These are phyloP conservation scores for Rotaria magnacalcarata DNA, from an alignment of 2,888 invertebrate species.

Conservation along the genomic window DNA sequence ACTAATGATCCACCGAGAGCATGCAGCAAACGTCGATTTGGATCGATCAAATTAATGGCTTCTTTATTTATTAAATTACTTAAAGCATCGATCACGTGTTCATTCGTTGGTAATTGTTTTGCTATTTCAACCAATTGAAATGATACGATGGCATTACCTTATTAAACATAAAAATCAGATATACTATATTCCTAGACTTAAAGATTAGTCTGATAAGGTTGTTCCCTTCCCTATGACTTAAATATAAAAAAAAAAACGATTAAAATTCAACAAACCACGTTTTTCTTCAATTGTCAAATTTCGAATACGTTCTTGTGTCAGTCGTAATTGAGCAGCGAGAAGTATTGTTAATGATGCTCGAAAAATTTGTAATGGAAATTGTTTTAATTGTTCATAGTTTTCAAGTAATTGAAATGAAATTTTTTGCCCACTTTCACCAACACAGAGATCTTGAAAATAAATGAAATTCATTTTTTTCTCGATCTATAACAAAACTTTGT, in stretches of 20 bases:
- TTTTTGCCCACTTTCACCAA: not conserved
- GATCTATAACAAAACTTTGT: not conserved
- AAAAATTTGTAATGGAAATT: slow-evolving; percentile 2
- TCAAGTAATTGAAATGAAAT: slow-evolving; percentile 18
- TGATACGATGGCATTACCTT: not conserved
- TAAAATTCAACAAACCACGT: not conserved
- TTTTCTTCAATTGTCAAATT: not conserved
- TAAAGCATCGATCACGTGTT: not conserved
- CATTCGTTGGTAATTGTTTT: not conserved
- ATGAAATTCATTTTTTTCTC: not conserved
- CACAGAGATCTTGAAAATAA: not conserved
- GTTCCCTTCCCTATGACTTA: too few relatives aligned
- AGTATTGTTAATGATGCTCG: not conserved
- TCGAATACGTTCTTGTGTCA: slow-evolving; percentile 8
- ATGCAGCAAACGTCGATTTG: not conserved
- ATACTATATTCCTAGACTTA: too few relatives aligned
- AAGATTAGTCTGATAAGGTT: too few relatives aligned
- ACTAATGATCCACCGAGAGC: not conserved
- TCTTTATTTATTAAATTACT: not conserved
- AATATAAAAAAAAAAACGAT: not conserved
- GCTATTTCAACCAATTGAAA: slow-evolving; percentile 11
- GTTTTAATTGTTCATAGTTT: not conserved
- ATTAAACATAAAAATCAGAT: not conserved
- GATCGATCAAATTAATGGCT: not conserved
- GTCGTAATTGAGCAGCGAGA: not conserved